Base-by-base conservation (phyloP, 2,113 vertebrate species). In the Neotoma lepida region DNA sequence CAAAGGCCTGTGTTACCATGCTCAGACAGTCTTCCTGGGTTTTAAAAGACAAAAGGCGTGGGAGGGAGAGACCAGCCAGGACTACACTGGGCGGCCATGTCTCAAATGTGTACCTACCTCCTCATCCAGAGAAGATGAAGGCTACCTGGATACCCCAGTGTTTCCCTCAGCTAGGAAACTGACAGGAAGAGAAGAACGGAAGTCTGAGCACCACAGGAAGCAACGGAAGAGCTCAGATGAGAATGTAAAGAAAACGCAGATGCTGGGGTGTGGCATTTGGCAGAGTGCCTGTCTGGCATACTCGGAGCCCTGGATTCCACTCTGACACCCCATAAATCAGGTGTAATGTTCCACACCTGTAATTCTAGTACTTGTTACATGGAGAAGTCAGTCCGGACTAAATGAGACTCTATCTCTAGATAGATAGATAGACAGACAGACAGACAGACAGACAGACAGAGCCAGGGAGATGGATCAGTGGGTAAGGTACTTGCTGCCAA, bases 321-420 rank as follows among this genome's bases (percentile, higher is more conserved):
- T 28, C 56, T 18, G 14, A 41, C 56, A 44, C 14, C 71, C 44
- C 26, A 41, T 9, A 15, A 20, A 28, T 18, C 56, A 44, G 56
- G 39, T 17, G 58, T 17, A 0, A 41, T 1, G 14, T 1, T 30
- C 18, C 13, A 2, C n/a, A 26, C 15, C n/a, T 28, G 54, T 41
- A 39, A 39, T 58, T 26, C 54, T 39, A 41, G 54, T n/a, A 41
- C 10, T 26, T 58, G 51, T 26, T 39, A 26, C 35, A 14, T 26
- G 15, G 54, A 58, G 78, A 54, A 17, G 77, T 54, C 49, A 26
- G 80, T 54, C 24, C 54, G 33, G 77, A 15, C 49, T 51, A 39
- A 3, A 39, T 7, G 54, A 81, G 78, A 58, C 20, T 13, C n/a
- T 41, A 12, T 26, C 35, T 77, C 6, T 24, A 44, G 0, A 41